These are phyloP conservation scores for Dipodomys spectabilis DNA, from an alignment of 2,113 vertebrate genomes.

Conservation along the genomic window DNA sequence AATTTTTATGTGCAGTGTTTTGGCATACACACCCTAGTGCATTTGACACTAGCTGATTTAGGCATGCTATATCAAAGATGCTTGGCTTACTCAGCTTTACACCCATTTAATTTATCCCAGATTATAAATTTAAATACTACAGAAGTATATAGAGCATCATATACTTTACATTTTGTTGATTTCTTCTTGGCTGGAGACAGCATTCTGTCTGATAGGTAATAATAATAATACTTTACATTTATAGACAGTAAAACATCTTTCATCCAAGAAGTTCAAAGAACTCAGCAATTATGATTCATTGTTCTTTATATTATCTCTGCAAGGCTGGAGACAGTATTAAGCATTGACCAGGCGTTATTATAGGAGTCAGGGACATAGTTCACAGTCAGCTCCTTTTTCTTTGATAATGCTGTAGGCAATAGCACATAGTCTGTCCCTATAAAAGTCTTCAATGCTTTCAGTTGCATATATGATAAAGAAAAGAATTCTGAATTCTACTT, in stretches of 20 bases:
- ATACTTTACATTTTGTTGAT: conserved; percentile 47
- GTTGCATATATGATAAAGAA: background rate
- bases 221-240: conserved; percentile 60
- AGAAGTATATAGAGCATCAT: background rate
- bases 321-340: background rate
- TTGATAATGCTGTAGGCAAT: background rate
- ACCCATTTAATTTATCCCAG: conserved; percentile 41
- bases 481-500: background rate
- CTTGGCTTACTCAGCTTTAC: conserved; percentile 7
- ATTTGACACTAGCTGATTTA: conserved; percentile 18
- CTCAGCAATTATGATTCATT: conserved; percentile 70
- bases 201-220: conserved; percentile 65
- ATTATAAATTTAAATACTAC: conserved; percentile 46
- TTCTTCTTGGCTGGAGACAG: conserved; percentile 57
- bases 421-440: background rate
- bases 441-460: background rate
- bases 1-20: background rate
- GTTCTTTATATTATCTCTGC: conserved; percentile 46
- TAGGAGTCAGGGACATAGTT: conserved; percentile 6
- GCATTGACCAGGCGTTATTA: background rate
- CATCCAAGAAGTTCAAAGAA: conserved; percentile 64
- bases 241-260: conserved; percentile 58
- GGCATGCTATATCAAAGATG: conserved; percentile 59
- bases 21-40: background rate
- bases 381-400: background rate